Percentiles rank a stretch among this genome's conserved stretches.
Evolutionary conservation across 2,113 vertebrate species (phyloP).

Genomic region (Eurystomus gularis): DNA sequence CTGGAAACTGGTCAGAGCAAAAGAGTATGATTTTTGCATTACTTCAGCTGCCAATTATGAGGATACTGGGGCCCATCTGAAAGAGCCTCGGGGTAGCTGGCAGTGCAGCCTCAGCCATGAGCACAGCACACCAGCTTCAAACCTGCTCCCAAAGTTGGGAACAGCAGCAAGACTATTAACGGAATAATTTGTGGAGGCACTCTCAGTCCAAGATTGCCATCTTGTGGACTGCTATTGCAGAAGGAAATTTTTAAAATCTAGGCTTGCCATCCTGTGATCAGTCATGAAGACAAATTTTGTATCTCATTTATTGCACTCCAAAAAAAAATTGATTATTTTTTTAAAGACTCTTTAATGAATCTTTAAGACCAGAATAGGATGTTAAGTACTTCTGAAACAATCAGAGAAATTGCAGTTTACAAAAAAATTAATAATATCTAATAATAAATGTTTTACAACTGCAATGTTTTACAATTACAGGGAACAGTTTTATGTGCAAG

Average conservation of each 20-base stretch:
- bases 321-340: not conserved
- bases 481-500: not conserved
- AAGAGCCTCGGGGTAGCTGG: accelerated
- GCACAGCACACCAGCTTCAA: not conserved
- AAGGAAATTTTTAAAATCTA: not conserved
- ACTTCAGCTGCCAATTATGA: not conserved
- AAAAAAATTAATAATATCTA: not conserved
- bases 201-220: conserved; percentile 66
- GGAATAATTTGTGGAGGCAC: not conserved
- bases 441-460: conserved; percentile 38
- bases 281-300: not conserved
- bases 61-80: not conserved
- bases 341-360: not conserved
- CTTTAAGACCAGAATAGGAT: not conserved
- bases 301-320: not conserved
- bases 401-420: not conserved
- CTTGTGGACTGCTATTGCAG: conserved; percentile 42
- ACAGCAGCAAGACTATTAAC: not conserved
- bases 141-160: not conserved
- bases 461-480: not conserved
- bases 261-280: not conserved
- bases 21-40: not conserved
- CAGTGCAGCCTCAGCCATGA: not conserved
- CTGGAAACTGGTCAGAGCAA: not conserved
- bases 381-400: not conserved